Conservation (phyloP, 2,797 vertebrate genomes). For the Jordanella pulchra region DNA sequence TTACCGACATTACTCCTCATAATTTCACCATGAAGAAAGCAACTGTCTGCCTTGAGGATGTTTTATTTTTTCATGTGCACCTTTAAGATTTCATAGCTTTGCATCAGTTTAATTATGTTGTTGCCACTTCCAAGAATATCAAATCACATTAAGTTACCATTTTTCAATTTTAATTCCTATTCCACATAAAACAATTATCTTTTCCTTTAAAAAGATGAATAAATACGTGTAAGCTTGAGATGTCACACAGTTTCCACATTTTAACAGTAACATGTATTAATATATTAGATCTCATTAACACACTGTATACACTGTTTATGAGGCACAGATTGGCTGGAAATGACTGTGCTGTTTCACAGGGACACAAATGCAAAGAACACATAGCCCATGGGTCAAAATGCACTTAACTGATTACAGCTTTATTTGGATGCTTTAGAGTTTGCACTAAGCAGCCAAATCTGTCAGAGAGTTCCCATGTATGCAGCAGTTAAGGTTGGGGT, state of each 20-base stretch:
- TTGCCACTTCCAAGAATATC: constrained; percentile 12
- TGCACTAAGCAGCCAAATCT: constrained; percentile 48
- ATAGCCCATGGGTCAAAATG: constrained; percentile 42
- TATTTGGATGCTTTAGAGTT: constrained; percentile 48
- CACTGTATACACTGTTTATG: constrained; percentile 9
- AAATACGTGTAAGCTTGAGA: constrained; percentile 8
- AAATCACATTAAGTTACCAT: constrained; percentile 21
- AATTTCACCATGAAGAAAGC: background rate
- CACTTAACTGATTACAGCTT: constrained; percentile 64
- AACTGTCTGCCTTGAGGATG: background rate
- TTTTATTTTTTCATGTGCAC: constrained; percentile 6
- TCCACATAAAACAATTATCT: background rate
- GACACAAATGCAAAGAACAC: constrained; percentile 19
- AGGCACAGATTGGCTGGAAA: constrained; percentile 39
- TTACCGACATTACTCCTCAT: background rate
- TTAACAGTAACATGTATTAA: constrained; percentile 7
- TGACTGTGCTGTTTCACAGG: constrained; percentile 11
- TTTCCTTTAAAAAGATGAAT: background rate
- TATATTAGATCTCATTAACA: constrained; percentile 33
- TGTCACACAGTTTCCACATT: constrained; percentile 22
- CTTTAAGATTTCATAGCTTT: constrained; percentile 17
- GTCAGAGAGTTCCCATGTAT: constrained; percentile 52
- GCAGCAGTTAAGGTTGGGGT: constrained; percentile 48
- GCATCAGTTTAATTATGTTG: constrained; percentile 34
- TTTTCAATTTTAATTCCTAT: constrained; percentile 3